These are phyloP conservation scores for Sarcophilus harrisii DNA, from an alignment of 2,797 vertebrate species.

Conservation along the genomic window DNA sequence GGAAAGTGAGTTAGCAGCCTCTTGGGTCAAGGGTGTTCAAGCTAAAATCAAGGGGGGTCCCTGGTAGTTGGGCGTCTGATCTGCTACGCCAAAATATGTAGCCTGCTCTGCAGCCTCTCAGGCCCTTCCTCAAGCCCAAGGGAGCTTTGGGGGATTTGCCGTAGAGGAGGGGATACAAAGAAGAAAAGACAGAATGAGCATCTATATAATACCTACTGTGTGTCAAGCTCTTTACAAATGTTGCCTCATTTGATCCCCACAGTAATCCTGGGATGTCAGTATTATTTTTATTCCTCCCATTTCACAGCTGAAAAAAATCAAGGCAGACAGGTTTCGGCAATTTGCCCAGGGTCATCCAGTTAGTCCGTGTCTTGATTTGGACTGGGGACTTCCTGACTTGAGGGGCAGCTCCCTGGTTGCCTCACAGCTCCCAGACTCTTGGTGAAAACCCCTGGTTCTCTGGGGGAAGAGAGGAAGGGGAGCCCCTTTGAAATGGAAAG, in stretches of 20 bases:
- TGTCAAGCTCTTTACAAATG: too few relatives aligned
- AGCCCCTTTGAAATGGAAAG: neutral
- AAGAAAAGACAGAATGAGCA: too few relatives aligned
- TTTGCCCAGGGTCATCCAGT: neutral
- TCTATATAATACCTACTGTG: neutral
- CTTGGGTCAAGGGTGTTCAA: neutral
- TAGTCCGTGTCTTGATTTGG: neutral
- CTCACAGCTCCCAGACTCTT: too few relatives aligned
- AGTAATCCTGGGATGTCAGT: neutral
- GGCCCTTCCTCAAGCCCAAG: too few relatives aligned
- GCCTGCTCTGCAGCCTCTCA: neutral
- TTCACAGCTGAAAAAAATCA: neutral
- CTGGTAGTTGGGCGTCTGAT: neutral
- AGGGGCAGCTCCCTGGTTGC: neutral
- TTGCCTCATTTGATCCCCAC: neutral
- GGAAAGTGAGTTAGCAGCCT: neutral
- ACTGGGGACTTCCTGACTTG: neutral
- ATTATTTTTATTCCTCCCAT: neutral
- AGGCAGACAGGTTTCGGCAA: neutral
- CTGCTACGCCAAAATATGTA: rapidly evolving
- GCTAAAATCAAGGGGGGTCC: neutral
- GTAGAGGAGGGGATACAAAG: too few relatives aligned
- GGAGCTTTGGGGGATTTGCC: too few relatives aligned
- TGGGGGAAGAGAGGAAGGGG: too few relatives aligned
- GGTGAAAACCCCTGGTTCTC: too few relatives aligned